These are phyloP conservation scores for Crematogaster levior DNA, from an alignment of 2,888 invertebrate genomes.

Conservation along the genomic window DNA sequence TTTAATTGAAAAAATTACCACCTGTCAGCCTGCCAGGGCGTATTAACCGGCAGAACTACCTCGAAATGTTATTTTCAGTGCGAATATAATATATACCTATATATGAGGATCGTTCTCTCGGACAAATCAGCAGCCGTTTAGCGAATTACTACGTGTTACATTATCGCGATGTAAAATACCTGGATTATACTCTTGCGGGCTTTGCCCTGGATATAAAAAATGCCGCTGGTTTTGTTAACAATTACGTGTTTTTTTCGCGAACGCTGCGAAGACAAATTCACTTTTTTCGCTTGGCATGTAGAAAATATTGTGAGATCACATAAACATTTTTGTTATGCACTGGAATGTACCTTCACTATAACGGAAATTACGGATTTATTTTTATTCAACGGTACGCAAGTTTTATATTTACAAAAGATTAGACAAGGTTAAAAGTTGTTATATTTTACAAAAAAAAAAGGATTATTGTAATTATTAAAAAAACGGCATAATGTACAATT, in stretches of 20 bases:
- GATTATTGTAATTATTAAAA: neutral
- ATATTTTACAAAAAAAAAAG: no score
- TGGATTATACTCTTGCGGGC: slow-evolving; percentile 1
- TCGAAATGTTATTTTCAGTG: slow-evolving; percentile 55
- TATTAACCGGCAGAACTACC: slow-evolving; percentile 49
- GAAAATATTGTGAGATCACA: neutral
- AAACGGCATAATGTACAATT: neutral
- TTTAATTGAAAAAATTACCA: slow-evolving; percentile 70
- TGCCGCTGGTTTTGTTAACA: neutral
- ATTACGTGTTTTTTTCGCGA: neutral
- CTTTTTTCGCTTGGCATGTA: neutral
- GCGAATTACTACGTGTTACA: slow-evolving; percentile 38
- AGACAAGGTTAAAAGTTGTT: no score
- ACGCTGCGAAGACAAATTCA: neutral
- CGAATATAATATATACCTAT: slow-evolving; percentile 49
- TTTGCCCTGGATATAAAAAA: neutral
- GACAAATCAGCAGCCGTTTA: slow-evolving; percentile 39
- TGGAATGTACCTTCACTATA: neutral
- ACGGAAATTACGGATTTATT: neutral
- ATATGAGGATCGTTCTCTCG: slow-evolving; percentile 27
- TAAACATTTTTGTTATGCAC: neutral
- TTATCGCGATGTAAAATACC: slow-evolving; percentile 27
- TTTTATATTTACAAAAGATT: no score
- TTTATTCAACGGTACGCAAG: neutral
- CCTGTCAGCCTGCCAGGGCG: slow-evolving; percentile 55